Evolutionary conservation across 2,797 vertebrate species (phyloP).

Genomic region (Microtus agrestis): DNA sequence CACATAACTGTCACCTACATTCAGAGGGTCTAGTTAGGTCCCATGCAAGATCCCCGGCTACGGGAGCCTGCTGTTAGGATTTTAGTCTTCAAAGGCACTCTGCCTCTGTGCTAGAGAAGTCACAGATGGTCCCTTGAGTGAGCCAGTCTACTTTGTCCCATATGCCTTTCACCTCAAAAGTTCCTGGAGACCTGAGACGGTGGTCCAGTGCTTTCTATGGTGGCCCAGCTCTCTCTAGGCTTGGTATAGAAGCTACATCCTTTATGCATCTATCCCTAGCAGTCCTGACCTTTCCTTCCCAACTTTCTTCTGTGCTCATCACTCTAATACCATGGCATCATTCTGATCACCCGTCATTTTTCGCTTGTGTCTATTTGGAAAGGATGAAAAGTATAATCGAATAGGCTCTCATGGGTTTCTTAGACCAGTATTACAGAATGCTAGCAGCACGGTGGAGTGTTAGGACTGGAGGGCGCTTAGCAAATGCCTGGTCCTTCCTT

Average conservation of each 20-base stretch:
- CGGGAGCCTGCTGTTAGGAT: no score
- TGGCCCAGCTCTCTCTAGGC: background rate
- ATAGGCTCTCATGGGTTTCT: background rate
- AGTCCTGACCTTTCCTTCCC: background rate
- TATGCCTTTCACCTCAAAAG: background rate
- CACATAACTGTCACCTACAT: no score
- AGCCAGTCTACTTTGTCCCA: background rate
- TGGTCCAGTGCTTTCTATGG: background rate
- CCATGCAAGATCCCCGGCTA: no score
- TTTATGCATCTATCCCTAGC: background rate
- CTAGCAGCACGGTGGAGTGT: background rate
- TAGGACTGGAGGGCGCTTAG: background rate
- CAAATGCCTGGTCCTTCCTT: constrained; percentile 36
- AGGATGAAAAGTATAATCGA: background rate
- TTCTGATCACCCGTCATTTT: background rate
- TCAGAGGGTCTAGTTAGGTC: no score
- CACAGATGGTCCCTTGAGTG: no score
- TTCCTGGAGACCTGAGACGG: background rate
- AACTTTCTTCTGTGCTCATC: background rate
- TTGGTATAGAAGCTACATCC: background rate
- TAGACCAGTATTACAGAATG: background rate
- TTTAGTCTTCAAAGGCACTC: no score
- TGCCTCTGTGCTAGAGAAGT: no score
- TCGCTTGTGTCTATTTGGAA: background rate
- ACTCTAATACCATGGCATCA: background rate